A percentile compares a stretch with the other conserved stretches of the same genome.
Conservation (phyloP, 2,888 invertebrate species). For the Latrodectus hesperus region DNA sequence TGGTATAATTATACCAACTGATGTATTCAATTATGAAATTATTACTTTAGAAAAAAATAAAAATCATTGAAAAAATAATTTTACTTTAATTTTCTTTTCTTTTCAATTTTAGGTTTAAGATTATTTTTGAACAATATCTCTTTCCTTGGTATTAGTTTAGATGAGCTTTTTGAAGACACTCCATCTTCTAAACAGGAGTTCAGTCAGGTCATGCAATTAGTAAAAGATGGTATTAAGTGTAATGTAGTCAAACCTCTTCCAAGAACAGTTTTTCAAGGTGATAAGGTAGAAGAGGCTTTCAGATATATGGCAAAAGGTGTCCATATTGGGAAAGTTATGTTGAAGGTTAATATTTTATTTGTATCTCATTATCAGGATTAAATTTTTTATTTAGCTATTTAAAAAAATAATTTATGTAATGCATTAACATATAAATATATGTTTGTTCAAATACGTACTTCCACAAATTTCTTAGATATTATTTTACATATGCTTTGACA, state of each 20-base stretch:
- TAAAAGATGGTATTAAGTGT: slow-evolving; percentile 75
- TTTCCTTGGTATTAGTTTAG: slow-evolving; percentile 78
- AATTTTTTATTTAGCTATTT: too few relatives aligned
- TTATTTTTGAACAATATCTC: slow-evolving; percentile 77
- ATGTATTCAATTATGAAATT: too few relatives aligned
- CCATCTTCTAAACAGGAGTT: slow-evolving; percentile 42
- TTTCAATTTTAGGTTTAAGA: slow-evolving; percentile 74
- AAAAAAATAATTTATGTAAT: too few relatives aligned
- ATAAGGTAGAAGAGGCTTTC: slow-evolving; percentile 76
- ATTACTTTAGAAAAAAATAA: too few relatives aligned
- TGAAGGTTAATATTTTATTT: slow-evolving; percentile 72
- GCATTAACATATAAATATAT: too few relatives aligned
- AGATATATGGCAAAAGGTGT: slow-evolving; percentile 78
- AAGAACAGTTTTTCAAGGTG: slow-evolving; percentile 75
- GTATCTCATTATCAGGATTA: too few relatives aligned
- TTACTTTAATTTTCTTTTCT: neutral
- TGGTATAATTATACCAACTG: too few relatives aligned
- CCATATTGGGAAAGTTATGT: slow-evolving; percentile 78
- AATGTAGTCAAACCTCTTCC: slow-evolving; percentile 77
- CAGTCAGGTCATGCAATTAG: neutral
- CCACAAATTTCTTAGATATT: too few relatives aligned
- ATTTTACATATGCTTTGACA: too few relatives aligned
- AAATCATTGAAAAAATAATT: too few relatives aligned
- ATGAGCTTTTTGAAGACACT: slow-evolving; percentile 75
- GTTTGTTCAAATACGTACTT: too few relatives aligned